These are phyloP conservation scores for Exocentrus adspersus DNA, from an alignment of 2,888 invertebrate genomes.

Conservation along the genomic window DNA sequence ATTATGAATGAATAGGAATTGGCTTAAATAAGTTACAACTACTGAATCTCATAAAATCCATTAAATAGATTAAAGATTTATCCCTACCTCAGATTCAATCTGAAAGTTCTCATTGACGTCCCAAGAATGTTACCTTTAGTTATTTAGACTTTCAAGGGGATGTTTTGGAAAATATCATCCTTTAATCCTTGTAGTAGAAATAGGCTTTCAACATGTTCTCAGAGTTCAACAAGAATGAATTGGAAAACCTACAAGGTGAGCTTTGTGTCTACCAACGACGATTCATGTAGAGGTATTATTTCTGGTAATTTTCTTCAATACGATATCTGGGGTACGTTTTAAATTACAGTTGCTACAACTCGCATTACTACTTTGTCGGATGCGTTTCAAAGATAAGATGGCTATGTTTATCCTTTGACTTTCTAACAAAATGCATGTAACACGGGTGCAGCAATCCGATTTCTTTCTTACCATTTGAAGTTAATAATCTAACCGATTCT, in stretches of 20 bases:
- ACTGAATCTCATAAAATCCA: background rate
- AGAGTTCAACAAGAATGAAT: background rate
- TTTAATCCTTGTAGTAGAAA: conserved; percentile 12
- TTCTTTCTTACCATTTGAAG: too few relatives aligned
- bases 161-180: conserved; percentile 11
- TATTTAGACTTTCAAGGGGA: conserved; percentile 2
- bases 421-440: too few relatives aligned
- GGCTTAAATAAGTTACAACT: background rate
- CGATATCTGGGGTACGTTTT: too few relatives aligned
- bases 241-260: background rate
- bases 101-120: conserved; percentile 13
- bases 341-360: too few relatives aligned
- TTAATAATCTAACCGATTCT: too few relatives aligned
- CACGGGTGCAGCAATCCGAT: too few relatives aligned
- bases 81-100: conserved; percentile 8
- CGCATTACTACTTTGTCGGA: too few relatives aligned
- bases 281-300: too few relatives aligned
- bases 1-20: too few relatives aligned
- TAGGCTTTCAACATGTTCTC: conserved; percentile 21
- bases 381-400: too few relatives aligned
- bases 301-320: too few relatives aligned
- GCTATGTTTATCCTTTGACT: too few relatives aligned
- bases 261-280: background rate
- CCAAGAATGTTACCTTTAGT: conserved; percentile 10
- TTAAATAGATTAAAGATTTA: conserved; percentile 15